Evolutionary conservation across 1,140 invertebrate genomes (phyloP).

Genomic region (Trissolcus basalis): DNA sequence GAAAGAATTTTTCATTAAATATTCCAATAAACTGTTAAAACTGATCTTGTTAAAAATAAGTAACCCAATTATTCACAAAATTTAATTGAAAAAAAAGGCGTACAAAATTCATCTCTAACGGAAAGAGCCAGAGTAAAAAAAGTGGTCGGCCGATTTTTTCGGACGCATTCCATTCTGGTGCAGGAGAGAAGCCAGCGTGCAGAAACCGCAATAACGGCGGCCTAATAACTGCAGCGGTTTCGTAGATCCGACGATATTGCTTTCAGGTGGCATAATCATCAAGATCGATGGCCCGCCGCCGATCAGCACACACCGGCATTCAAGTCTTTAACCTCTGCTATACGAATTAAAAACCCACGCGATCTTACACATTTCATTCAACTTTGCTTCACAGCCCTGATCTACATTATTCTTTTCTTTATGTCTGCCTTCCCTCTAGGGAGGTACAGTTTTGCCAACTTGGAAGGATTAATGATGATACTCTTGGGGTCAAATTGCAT

Average conservation of each 20-base stretch:
- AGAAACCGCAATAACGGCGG: constrained; percentile 56
- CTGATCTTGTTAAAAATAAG: too few species aligned
- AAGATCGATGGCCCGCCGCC: constrained; percentile 43
- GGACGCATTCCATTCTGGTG: constrained; percentile 45
- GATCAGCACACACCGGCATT: constrained; percentile 37
- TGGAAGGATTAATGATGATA: constrained; percentile 15
- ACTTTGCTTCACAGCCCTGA: too few species aligned
- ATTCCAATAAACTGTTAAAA: too few species aligned
- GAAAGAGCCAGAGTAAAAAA: constrained; percentile 9
- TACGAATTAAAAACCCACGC: constrained; percentile 42
- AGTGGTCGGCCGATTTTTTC: constrained; percentile 27
- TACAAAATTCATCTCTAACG: constrained; percentile 3
- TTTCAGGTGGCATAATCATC: constrained; percentile 55
- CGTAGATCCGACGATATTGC: constrained; percentile 58
- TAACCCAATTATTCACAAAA: background rate
- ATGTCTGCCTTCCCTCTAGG: background rate
- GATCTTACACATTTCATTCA: constrained; percentile 12
- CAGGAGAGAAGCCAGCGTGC: constrained; percentile 35
- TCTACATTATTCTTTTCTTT: constrained; percentile 4
- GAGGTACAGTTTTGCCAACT: background rate
- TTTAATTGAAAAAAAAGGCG: constrained; percentile 1
- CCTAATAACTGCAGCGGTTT: constrained; percentile 54
- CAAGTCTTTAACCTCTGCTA: constrained; percentile 52
- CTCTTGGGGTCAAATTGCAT: constrained; percentile 6
- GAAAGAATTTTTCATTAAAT: too few species aligned